Conservation (phyloP, 2,113 vertebrate genomes). For the Silurus glanis region DNA sequence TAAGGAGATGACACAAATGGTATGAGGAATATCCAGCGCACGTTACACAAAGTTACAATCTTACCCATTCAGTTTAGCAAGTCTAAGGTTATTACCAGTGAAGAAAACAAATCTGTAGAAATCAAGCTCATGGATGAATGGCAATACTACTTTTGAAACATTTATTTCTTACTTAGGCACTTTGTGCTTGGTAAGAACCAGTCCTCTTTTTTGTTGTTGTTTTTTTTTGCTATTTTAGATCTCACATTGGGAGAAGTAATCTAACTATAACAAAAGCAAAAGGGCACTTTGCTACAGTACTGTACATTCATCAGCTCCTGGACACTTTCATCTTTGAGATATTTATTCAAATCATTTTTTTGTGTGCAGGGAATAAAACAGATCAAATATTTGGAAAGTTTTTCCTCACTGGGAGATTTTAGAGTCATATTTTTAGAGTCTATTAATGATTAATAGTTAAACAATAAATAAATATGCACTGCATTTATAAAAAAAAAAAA, state of each 20-base stretch:
- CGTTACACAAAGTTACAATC: not conserved
- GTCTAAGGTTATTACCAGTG: slow-evolving; percentile 20
- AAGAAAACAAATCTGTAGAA: not conserved
- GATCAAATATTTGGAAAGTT: slow-evolving; percentile 13
- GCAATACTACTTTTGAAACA: slow-evolving; percentile 27
- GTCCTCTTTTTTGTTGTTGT: not conserved
- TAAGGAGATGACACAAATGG: not conserved
- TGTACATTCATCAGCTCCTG: slow-evolving; percentile 34
- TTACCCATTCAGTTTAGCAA: not conserved
- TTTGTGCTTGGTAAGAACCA: slow-evolving; percentile 39
- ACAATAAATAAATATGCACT: slow-evolving; percentile 48
- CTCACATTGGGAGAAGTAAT: not conserved
- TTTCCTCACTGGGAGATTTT: slow-evolving; percentile 18
- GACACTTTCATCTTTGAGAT: not conserved
- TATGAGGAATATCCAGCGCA: not conserved
- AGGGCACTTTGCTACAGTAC: slow-evolving; percentile 38
- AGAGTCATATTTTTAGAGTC: not conserved
- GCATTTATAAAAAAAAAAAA: slow-evolving; percentile 10
- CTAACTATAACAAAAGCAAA: not conserved
- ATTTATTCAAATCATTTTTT: not conserved
- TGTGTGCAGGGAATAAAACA: slow-evolving; percentile 26
- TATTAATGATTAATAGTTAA: slow-evolving; percentile 32
- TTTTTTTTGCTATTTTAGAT: not conserved
- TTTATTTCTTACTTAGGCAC: slow-evolving; percentile 44
- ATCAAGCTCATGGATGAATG: slow-evolving; percentile 8